Evolutionary conservation across 2,888 invertebrate species (phyloP).

Genomic region (Apamea sordens): DNA sequence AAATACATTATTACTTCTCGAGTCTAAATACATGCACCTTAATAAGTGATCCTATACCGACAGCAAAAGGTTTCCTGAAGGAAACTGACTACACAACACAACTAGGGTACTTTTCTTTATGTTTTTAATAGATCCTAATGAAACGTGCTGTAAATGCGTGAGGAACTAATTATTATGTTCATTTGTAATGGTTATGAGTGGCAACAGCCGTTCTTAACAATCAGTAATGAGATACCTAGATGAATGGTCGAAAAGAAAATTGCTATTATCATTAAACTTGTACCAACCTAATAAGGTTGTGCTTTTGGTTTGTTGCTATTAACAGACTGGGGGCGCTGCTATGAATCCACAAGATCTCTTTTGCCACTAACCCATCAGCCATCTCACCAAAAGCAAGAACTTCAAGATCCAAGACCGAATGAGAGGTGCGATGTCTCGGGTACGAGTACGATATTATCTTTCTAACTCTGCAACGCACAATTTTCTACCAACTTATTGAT

Average conservation of each 20-base stretch:
- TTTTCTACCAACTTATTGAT: neutral
- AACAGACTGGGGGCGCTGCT: neutral
- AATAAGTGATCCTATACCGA: too few species aligned
- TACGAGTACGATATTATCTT: neutral
- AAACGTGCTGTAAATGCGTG: conserved; percentile 46
- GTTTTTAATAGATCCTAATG: conserved; percentile 40
- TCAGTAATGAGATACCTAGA: conserved; percentile 5
- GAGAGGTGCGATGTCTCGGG: too few species aligned
- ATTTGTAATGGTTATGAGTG: conserved; percentile 26
- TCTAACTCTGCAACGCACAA: neutral
- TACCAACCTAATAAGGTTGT: neutral
- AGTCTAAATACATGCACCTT: neutral
- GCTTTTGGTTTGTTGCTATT: neutral
- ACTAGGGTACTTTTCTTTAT: neutral
- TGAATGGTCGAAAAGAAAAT: neutral
- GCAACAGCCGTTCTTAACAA: conserved; percentile 3
- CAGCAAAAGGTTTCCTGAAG: neutral
- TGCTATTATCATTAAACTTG: neutral
- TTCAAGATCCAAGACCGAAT: too few species aligned
- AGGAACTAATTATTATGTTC: conserved; percentile 47
- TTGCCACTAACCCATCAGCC: neutral
- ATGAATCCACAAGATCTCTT: neutral
- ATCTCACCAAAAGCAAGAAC: too few species aligned
- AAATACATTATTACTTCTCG: neutral
- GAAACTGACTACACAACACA: neutral